A percentile compares a stretch with the other conserved stretches of the same genome.
phyloP scores from a whole-genome alignment of 1,140 invertebrate genomes.

The Halesus radiatus region DNA sequence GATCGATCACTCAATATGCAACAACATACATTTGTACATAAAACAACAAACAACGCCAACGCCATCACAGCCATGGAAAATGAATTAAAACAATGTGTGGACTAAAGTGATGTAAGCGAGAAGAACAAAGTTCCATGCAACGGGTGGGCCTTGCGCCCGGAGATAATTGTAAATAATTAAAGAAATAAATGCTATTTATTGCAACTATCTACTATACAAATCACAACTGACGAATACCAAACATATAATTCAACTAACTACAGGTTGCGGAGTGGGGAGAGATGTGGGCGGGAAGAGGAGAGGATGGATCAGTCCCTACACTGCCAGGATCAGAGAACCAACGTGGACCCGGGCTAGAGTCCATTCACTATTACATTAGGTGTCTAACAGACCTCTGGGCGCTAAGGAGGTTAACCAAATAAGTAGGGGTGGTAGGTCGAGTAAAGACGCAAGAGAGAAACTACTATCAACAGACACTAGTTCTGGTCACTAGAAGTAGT shows the following conservation, averaged over 20 bases:
- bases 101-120: slow-evolving; percentile 46
- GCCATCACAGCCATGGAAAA: slow-evolving; percentile 40
- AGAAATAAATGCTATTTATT: slow-evolving; percentile 48
- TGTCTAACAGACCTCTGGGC: slow-evolving; percentile 16
- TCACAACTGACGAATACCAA: slow-evolving; percentile 50
- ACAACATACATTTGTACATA: slow-evolving; percentile 37
- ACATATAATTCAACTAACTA: slow-evolving; percentile 55
- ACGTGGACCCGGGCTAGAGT: slow-evolving; percentile 29
- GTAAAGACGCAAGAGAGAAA: slow-evolving; percentile 9
- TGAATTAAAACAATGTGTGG: slow-evolving; percentile 11
- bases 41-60: slow-evolving; percentile 33
- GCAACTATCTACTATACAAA: slow-evolving; percentile 52
- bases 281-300: slow-evolving; percentile 25
- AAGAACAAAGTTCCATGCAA: slow-evolving; percentile 56
- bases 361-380: slow-evolving; percentile 15
- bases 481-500: no score
- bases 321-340: slow-evolving; percentile 47
- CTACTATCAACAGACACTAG: slow-evolving; percentile 3
- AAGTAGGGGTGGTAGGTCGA: not conserved
- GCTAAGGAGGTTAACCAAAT: not conserved
- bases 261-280: slow-evolving; percentile 36
- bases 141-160: slow-evolving; percentile 17
- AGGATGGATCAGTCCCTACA: slow-evolving; percentile 39
- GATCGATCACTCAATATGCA: slow-evolving; percentile 55
- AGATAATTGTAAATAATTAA: slow-evolving; percentile 39